phyloP scores from a whole-genome alignment of 2,888 invertebrate species.

The Cryptops parisi region DNA sequence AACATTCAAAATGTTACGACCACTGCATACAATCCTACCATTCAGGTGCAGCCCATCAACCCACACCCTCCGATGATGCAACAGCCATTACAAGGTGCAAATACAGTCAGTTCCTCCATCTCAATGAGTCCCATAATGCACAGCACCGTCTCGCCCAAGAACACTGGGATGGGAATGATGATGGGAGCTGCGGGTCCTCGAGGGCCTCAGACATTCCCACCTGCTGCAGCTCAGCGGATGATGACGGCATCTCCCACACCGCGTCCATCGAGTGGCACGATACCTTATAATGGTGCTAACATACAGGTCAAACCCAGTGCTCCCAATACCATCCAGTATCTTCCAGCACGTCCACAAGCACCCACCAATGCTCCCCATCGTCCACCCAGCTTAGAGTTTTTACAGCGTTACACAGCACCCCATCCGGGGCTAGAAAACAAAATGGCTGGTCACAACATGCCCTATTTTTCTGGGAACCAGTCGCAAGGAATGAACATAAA shows the following conservation, averaged over 20 bases:
- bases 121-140: slow-evolving; percentile 22
- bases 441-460: slow-evolving; percentile 52
- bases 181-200: slow-evolving; percentile 16
- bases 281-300: slow-evolving; percentile 55
- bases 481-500: slow-evolving; percentile 10
- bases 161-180: slow-evolving; percentile 11
- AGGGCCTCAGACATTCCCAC: slow-evolving; percentile 13
- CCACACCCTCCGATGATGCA: slow-evolving; percentile 19
- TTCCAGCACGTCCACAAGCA: slow-evolving; percentile 82
- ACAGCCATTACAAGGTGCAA: slow-evolving; percentile 14
- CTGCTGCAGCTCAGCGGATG: slow-evolving; percentile 29
- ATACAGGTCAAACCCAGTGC: slow-evolving; percentile 86
- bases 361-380: slow-evolving; percentile 48
- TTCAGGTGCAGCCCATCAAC: slow-evolving; percentile 21
- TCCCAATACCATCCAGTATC: slow-evolving; percentile 95
- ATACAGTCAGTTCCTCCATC: slow-evolving; percentile 22
- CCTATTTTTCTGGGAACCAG: slow-evolving; percentile 47
- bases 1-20: slow-evolving; percentile 34
- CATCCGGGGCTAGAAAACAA: slow-evolving; percentile 53
- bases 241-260: slow-evolving; percentile 25
- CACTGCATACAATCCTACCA: slow-evolving; percentile 24
- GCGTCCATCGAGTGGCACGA: slow-evolving; percentile 14
- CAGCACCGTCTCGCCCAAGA: slow-evolving; percentile 20
- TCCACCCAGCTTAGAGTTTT: slow-evolving; percentile 76
- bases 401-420: slow-evolving; percentile 76